Percentiles rank a stretch among this genome's conserved stretches.
Conservation (phyloP, 2,113 vertebrate species). For the Anolis sagrei region DNA sequence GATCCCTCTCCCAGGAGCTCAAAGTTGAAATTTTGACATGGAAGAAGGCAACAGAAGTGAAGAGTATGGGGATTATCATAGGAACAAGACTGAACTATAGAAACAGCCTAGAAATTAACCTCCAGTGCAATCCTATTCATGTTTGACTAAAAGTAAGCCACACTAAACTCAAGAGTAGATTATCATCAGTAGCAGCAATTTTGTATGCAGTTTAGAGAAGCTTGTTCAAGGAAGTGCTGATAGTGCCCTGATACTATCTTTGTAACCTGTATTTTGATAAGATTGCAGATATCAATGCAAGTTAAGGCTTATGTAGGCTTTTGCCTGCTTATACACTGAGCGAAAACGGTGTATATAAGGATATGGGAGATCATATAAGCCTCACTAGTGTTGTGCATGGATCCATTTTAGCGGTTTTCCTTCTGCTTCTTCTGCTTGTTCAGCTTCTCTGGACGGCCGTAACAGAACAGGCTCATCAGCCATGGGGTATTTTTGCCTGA, state of each 20-base stretch:
- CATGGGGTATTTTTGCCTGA: too few relatives aligned
- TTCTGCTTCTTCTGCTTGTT: too few relatives aligned
- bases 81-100: neutral
- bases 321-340: too few relatives aligned
- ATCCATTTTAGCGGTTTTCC: too few relatives aligned
- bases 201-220: neutral
- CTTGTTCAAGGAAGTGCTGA: neutral
- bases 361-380: too few relatives aligned
- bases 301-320: too few relatives aligned
- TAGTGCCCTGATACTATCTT: neutral
- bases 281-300: neutral
- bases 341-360: too few relatives aligned
- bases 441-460: too few relatives aligned
- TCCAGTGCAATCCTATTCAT: neutral
- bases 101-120: neutral
- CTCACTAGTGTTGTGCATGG: too few relatives aligned
- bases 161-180: neutral
- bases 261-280: neutral
- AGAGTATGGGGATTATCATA: neutral
- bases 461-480: too few relatives aligned
- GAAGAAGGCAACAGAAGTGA: neutral
- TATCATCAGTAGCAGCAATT: neutral
- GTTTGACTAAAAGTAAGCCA: neutral
- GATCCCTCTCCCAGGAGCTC: neutral
- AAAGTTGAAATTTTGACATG: neutral